Base-by-base conservation (phyloP, 2,797 vertebrate species). In the Aldrovandia affinis region DNA sequence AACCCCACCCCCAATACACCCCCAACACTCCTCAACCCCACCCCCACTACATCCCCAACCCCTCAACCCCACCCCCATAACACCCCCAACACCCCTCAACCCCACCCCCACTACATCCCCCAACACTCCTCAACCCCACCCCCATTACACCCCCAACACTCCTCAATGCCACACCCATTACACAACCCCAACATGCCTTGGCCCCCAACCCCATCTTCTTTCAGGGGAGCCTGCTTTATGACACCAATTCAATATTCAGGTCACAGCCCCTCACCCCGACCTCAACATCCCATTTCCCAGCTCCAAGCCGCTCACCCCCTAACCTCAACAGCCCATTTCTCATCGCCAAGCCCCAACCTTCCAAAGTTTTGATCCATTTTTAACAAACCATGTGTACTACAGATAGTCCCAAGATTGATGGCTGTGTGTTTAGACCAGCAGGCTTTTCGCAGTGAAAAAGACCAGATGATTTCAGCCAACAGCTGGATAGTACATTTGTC, bases 291-390 rank as follows among this genome's bases (percentile, higher is more conserved):
- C n/a, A n/a, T n/a, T n/a, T n/a, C n/a, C n/a, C n/a, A n/a, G n/a
- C n/a, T n/a, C n/a, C n/a, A n/a, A n/a, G n/a, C n/a, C n/a, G n/a
- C n/a, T n/a, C n/a, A n/a, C n/a, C 30, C 63, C 28, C 28, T 33
- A 30, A 68, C 63, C 63, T 33, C 63, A 33, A 33, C 1, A 33
- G 14, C 63, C 63, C 4, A 2, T 33, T 68, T 68, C 30, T 4
- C 30, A 33, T 68, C 63, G 30, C 63, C 30, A 0, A 3, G 63
- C 63, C 63, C 15, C n/a, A n/a, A n/a, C n/a, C n/a, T n/a, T n/a
- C n/a, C n/a, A n/a, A n/a, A n/a, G n/a, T 68, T 68, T 68, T 68
- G 63, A 68, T 68, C 28, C 63, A 68, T 68, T 59, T 30, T 68
- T 2, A 30, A 33, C 63, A 14, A 30, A 33, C 12, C 30, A 33